A percentile compares a stretch with the other conserved stretches of the same genome.
phyloP scores from a whole-genome alignment of 2,888 invertebrate species.

The Tenthredo amoena region DNA sequence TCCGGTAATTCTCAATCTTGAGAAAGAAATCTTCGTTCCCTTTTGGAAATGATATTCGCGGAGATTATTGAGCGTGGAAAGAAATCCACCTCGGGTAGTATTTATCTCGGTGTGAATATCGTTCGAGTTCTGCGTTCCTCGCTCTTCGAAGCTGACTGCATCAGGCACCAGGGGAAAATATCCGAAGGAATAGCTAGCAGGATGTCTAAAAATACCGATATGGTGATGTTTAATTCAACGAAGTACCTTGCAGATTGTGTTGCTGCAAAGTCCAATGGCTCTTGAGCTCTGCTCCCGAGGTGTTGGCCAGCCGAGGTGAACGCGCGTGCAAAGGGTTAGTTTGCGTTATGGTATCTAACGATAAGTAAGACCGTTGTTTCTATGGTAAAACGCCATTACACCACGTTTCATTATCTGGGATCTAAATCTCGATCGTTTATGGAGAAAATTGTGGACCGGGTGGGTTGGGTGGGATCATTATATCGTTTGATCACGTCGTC shows the following conservation, averaged over 20 bases:
- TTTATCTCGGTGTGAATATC: conserved; percentile 19
- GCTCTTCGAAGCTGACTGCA: background rate
- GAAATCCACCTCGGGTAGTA: background rate
- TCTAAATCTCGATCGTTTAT: conserved; percentile 37
- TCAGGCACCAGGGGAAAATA: background rate
- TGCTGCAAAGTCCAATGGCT: conserved; percentile 41
- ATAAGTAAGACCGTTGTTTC: conserved; percentile 8
- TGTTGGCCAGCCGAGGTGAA: conserved; percentile 48
- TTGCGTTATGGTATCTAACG: conserved; percentile 16
- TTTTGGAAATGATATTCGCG: background rate
- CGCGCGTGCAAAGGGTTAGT: conserved; percentile 9
- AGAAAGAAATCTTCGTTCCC: background rate
- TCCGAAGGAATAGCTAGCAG: conserved; percentile 26
- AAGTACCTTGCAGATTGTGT: conserved; percentile 46
- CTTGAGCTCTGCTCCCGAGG: conserved; percentile 26
- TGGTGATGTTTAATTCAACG: conserved; percentile 48
- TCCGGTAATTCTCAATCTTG: background rate
- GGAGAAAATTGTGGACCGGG: conserved; percentile 22
- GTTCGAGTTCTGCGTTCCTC: background rate
- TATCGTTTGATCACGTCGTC: conserved; percentile 28
- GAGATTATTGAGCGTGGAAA: background rate
- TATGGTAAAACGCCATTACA: conserved; percentile 37
- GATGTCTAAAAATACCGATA: conserved; percentile 49
- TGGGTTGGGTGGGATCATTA: conserved; percentile 13
- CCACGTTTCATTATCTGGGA: conserved; percentile 22